Percentiles rank a stretch among this genome's conserved stretches.
phyloP scores from a whole-genome alignment of 2,888 invertebrate genomes.

The Leistus spinibarbis region DNA sequence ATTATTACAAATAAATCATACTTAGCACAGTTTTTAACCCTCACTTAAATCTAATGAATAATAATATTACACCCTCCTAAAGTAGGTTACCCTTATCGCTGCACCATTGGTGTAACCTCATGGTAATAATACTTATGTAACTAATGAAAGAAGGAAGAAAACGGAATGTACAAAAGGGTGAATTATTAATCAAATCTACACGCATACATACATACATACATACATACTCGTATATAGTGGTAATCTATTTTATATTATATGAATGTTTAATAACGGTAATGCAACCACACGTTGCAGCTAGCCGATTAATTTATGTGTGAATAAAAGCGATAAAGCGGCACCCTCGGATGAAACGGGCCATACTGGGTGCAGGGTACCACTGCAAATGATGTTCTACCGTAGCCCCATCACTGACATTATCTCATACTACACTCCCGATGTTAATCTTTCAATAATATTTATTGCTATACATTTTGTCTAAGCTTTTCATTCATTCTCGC shows the following conservation, averaged over 20 bases:
- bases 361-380: background rate
- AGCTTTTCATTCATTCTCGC: too few species aligned
- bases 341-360: background rate
- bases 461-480: background rate
- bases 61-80: conserved; percentile 4
- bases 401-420: background rate
- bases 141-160: conserved; percentile 17
- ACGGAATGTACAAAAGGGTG: conserved; percentile 12
- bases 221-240: too few species aligned
- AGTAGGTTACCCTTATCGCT: background rate
- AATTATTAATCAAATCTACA: conserved; percentile 23
- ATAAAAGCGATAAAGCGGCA: conserved; percentile 22
- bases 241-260: conserved; percentile 36
- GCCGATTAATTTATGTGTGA: conserved; percentile 35
- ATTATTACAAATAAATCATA: background rate
- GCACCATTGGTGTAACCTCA: background rate
- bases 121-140: conserved; percentile 35
- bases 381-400: background rate
- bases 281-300: conserved; percentile 9
- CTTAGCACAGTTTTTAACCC: conserved; percentile 1
- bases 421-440: background rate
- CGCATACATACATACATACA: too few species aligned
- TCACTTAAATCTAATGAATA: conserved; percentile 6
- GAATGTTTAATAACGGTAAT: conserved; percentile 37
- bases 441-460: background rate